Evolutionary conservation across 2,113 vertebrate genomes (phyloP).

Genomic region (Engystomops pustulosus): DNA sequence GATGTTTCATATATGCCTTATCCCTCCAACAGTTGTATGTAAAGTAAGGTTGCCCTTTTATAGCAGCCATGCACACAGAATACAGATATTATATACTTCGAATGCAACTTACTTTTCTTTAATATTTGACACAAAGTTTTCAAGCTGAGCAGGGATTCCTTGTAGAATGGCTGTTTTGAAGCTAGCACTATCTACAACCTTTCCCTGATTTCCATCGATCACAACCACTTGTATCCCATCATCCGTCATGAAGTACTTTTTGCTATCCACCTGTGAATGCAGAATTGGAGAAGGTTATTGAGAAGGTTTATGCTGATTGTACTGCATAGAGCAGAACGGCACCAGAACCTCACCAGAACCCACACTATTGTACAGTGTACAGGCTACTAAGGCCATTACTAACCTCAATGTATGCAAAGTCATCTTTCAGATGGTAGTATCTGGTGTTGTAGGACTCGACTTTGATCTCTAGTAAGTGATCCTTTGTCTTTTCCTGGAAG

Average conservation of each 20-base stretch:
- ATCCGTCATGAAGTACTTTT: constrained; percentile 79
- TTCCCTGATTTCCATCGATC: constrained; percentile 82
- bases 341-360: too few species aligned
- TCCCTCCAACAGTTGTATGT: neutral
- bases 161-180: constrained; percentile 86
- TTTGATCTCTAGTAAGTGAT: constrained; percentile 89
- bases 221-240: constrained; percentile 89
- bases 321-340: too few species aligned
- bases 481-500: constrained; percentile 75
- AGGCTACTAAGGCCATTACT: too few species aligned
- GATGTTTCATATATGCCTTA: too few species aligned
- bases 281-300: neutral
- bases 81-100: neutral
- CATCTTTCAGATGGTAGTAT: constrained; percentile 89
- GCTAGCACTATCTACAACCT: constrained; percentile 75
- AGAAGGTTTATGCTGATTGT: neutral
- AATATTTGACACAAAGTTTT: constrained; percentile 81
- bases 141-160: constrained; percentile 88
- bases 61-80: neutral
- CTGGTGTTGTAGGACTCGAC: constrained; percentile 87
- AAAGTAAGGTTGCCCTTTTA: neutral
- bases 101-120: constrained; percentile 81
- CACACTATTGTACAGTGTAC: neutral
- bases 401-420: constrained; percentile 88
- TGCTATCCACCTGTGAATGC: constrained; percentile 81